Conservation (phyloP, 2,113 vertebrate species). For the Tragelaphus imberbis region DNA sequence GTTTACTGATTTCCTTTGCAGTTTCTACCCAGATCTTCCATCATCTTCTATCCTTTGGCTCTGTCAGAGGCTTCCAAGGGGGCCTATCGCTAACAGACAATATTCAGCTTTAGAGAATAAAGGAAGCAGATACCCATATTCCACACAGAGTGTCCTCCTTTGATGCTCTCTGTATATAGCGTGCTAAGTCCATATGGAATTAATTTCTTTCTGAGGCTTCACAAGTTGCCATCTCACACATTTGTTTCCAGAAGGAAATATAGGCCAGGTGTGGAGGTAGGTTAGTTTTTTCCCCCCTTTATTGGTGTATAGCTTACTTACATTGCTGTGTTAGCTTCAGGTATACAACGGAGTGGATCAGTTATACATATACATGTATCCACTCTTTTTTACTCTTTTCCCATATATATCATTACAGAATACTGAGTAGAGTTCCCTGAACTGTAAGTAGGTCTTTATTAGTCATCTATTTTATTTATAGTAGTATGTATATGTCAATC, state of each 20-base stretch:
- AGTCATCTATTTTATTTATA: background rate
- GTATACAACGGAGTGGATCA: background rate
- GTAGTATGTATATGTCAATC: background rate
- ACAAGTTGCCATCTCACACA: slow-evolving; percentile 29
- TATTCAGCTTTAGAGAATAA: background rate
- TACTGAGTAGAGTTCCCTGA: background rate
- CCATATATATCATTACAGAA: background rate
- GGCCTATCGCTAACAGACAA: background rate
- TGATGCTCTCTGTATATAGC: slow-evolving; percentile 37
- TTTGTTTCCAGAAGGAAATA: slow-evolving; percentile 26
- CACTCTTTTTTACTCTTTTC: background rate
- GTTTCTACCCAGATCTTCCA: background rate
- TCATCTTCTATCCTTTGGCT: background rate
- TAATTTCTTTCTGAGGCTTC: slow-evolving; percentile 51
- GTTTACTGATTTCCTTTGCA: background rate
- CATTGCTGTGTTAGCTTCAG: background rate
- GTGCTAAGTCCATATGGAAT: slow-evolving; percentile 17
- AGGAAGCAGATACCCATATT: background rate
- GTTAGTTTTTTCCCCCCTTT: background rate
- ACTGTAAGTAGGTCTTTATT: background rate
- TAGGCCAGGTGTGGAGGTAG: background rate
- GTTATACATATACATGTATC: background rate
- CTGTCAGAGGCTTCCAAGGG: background rate
- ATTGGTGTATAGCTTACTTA: background rate
- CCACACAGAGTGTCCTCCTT: background rate